These are phyloP conservation scores for Amblyteles armatorius DNA, from an alignment of 2,888 invertebrate species.

Conservation along the genomic window DNA sequence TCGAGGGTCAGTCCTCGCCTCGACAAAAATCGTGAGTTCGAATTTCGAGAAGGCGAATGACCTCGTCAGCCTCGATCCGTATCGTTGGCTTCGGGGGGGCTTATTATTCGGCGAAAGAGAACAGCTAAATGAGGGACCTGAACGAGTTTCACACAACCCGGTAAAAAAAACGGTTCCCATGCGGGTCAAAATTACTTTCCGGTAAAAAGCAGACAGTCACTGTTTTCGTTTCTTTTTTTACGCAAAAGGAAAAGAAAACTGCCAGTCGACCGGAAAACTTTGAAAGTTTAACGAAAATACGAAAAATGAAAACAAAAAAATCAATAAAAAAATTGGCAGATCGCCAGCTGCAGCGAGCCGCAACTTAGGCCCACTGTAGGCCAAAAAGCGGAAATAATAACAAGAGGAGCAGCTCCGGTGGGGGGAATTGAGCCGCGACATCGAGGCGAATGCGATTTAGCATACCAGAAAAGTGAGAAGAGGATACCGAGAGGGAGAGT, in stretches of 20 bases:
- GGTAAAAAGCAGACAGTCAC: too few species aligned
- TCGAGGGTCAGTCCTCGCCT: conserved; percentile 66
- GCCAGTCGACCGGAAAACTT: neutral
- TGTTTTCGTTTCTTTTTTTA: neutral
- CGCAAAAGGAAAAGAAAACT: neutral
- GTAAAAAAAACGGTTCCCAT: too few species aligned
- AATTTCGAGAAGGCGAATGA: conserved; percentile 31
- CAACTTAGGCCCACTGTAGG: too few species aligned
- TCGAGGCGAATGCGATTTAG: conserved; percentile 74
- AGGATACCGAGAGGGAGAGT: conserved; percentile 21
- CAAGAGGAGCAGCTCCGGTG: neutral
- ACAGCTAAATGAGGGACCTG: neutral
- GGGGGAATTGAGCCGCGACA: conserved; percentile 56
- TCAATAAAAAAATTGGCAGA: too few species aligned
- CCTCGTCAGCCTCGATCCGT: neutral
- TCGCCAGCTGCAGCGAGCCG: too few species aligned
- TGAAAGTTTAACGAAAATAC: too few species aligned
- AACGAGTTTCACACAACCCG: too few species aligned
- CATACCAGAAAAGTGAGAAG: conserved; percentile 65
- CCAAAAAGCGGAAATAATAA: neutral
- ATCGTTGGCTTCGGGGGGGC: neutral
- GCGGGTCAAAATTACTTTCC: too few species aligned
- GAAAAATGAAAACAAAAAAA: too few species aligned
- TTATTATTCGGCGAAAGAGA: neutral
- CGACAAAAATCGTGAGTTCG: conserved; percentile 31